phyloP scores from a whole-genome alignment of 2,113 vertebrate genomes.

The Phoenicopterus ruber region DNA sequence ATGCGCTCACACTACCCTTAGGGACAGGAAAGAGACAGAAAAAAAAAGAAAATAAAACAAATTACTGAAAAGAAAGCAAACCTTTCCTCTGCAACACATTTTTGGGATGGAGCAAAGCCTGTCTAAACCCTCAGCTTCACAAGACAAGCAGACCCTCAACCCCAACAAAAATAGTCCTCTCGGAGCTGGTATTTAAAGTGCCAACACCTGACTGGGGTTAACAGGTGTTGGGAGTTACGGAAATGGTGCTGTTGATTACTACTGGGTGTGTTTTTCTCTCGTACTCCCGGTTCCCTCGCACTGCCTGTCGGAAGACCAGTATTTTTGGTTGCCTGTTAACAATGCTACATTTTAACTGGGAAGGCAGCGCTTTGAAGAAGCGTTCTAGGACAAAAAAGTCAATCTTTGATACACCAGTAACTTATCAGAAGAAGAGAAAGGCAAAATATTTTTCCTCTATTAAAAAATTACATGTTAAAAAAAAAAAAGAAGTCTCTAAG shows the following conservation, averaged over 20 bases:
- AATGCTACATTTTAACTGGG: background rate
- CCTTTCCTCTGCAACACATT: rapidly evolving
- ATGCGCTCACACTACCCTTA: background rate
- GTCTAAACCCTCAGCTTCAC: background rate
- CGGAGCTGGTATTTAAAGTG: background rate
- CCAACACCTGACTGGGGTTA: background rate
- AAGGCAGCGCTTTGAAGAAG: background rate
- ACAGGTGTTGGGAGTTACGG: background rate
- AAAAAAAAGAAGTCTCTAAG: background rate
- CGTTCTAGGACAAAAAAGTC: background rate
- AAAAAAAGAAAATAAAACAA: background rate
- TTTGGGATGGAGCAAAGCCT: background rate
- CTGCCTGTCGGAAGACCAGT: background rate
- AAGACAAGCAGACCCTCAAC: rapidly evolving
- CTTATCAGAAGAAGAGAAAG: background rate
- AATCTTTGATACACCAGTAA: background rate
- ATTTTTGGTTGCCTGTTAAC: background rate
- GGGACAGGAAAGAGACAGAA: rapidly evolving
- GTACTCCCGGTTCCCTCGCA: rapidly evolving
- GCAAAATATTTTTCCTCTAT: background rate
- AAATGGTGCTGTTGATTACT: background rate
- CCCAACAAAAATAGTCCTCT: background rate
- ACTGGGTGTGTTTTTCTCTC: background rate
- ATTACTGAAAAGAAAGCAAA: background rate
- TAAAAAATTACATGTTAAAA: background rate